Evolutionary conservation across 2,113 vertebrate genomes (phyloP).

Genomic region (Genyomyrus donnyi): DNA sequence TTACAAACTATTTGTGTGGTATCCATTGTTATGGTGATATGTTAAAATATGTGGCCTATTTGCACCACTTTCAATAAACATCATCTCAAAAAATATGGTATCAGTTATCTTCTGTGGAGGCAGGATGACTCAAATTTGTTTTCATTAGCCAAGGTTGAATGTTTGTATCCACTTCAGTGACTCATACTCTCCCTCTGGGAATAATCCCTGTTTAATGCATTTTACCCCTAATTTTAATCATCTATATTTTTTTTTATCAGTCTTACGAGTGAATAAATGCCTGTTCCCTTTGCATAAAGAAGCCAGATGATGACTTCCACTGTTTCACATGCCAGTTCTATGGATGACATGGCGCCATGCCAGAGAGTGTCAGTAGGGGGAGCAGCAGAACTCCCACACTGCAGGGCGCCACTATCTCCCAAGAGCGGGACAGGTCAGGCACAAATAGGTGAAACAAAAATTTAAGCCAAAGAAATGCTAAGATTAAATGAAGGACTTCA

Average conservation of each 20-base stretch:
- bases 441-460: background rate
- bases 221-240: background rate
- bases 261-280: background rate
- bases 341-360: background rate
- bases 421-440: background rate
- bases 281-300: background rate
- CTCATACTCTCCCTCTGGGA: background rate
- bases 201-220: background rate
- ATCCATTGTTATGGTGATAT: background rate
- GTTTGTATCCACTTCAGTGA: slow-evolving; percentile 1
- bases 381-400: background rate
- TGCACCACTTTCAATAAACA: background rate
- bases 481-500: background rate
- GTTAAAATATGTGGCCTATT: background rate
- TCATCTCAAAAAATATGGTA: background rate
- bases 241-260: background rate
- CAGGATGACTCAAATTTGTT: background rate
- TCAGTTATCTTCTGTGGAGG: background rate
- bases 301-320: background rate
- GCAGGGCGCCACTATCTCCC: background rate
- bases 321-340: background rate
- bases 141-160: background rate
- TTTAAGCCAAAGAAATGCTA: background rate
- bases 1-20: background rate
- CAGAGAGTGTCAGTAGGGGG: background rate